phyloP scores from a whole-genome alignment of 2,888 invertebrate species.

The Tiphia femorata region DNA sequence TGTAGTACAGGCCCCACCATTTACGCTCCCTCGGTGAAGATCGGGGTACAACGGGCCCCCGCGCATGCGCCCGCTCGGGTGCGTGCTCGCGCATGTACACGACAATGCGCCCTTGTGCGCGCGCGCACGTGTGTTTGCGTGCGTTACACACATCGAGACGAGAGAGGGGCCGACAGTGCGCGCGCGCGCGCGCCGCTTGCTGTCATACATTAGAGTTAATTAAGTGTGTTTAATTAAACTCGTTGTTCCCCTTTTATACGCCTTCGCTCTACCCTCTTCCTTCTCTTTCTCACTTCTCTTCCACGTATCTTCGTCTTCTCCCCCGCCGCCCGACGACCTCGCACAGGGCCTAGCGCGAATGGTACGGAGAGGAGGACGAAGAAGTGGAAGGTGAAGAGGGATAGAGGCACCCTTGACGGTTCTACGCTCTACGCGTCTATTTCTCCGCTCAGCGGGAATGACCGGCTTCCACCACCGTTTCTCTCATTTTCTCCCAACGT shows the following conservation, averaged over 20 bases:
- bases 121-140: background rate
- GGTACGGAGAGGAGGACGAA: no score
- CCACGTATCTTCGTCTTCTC: no score
- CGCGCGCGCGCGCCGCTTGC: background rate
- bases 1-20: conserved; percentile 33
- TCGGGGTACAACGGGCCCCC: conserved; percentile 28
- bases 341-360: no score
- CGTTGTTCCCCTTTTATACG: conserved; percentile 39
- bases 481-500: conserved; percentile 33
- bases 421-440: no score
- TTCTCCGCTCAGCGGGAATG: no score
- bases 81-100: conserved; percentile 13
- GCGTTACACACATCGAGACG: background rate
- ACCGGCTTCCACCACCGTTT: background rate
- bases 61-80: conserved; percentile 26
- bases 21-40: conserved; percentile 26
- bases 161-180: background rate
- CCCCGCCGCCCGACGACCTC: no score
- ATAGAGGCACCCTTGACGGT: no score
- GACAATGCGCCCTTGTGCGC: no score
- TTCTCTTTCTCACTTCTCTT: conserved; percentile 17
- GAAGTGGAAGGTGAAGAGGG: no score
- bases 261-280: conserved; percentile 21
- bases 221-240: conserved; percentile 61
- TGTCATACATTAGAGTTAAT: conserved; percentile 55